phyloP scores from a whole-genome alignment of 2,113 vertebrate genomes.

The Oncorhynchus mykiss region DNA sequence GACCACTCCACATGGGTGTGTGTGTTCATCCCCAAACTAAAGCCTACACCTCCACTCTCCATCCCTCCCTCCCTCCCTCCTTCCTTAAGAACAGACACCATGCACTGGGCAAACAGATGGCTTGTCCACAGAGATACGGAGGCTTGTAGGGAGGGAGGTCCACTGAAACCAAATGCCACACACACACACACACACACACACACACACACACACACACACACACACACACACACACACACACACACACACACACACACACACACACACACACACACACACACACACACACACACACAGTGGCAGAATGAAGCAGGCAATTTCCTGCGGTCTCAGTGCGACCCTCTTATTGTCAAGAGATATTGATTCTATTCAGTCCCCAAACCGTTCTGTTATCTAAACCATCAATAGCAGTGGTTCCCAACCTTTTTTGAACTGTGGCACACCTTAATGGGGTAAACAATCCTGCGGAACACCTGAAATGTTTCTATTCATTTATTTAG shows the following conservation, averaged over 20 bases:
- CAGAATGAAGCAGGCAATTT: constrained; percentile 61
- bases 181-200: constrained; percentile 35
- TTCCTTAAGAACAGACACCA: constrained; percentile 66
- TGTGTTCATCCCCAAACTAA: constrained; percentile 22
- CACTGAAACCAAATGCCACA: constrained; percentile 71
- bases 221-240: too few relatives aligned
- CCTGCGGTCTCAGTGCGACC: constrained; percentile 45
- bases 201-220: neutral
- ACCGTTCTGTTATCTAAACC: constrained; percentile 54
- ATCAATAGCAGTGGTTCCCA: constrained; percentile 30
- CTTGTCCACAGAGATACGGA: constrained; percentile 71
- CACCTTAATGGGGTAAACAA: too few relatives aligned
- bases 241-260: too few relatives aligned
- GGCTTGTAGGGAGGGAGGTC: constrained; percentile 73
- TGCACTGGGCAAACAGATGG: constrained; percentile 77
- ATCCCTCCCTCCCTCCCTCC: constrained; percentile 19
- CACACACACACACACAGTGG: too few relatives aligned
- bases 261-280: too few relatives aligned
- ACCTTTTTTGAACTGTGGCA: too few relatives aligned
- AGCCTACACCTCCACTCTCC: constrained; percentile 11
- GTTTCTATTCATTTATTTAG: too few relatives aligned
- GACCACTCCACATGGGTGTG: neutral
- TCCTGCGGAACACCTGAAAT: too few relatives aligned
- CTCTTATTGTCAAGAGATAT: constrained; percentile 69
- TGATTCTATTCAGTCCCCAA: constrained; percentile 63